A percentile compares a stretch with the other conserved stretches of the same genome.
Evolutionary conservation across 2,888 invertebrate species (phyloP).

Genomic region (Diarsia dahlii): DNA sequence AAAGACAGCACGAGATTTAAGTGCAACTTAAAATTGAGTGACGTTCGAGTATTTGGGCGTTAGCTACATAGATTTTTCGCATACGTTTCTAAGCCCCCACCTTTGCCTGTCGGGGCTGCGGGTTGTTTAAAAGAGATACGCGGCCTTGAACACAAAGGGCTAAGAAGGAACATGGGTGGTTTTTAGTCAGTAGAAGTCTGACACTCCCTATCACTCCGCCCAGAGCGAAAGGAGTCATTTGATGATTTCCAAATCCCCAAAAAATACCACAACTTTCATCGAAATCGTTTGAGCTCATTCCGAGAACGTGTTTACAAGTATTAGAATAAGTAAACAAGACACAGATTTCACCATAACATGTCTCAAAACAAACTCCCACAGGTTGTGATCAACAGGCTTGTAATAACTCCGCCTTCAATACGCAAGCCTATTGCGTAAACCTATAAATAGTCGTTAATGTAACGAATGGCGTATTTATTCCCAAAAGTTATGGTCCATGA

Average conservation of each 20-base stretch:
- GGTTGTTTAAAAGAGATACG: no score
- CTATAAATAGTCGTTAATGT: constrained; percentile 78
- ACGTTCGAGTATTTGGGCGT: no score
- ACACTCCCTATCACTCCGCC: no score
- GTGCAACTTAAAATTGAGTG: no score
- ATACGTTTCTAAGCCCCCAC: neutral
- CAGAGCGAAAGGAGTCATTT: no score
- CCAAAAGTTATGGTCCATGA: constrained; percentile 82
- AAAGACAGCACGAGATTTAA: no score
- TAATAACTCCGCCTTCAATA: constrained; percentile 40
- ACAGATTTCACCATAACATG: neutral
- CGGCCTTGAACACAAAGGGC: no score
- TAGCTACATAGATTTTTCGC: neutral
- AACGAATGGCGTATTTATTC: constrained; percentile 82
- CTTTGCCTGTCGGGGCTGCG: neutral
- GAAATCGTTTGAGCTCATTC: neutral
- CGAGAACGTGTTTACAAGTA: neutral
- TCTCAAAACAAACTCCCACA: constrained; percentile 32
- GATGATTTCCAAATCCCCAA: no score
- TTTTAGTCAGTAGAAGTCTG: no score
- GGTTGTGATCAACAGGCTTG: constrained; percentile 43
- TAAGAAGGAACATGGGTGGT: no score
- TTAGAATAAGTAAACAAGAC: neutral
- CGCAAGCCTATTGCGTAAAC: constrained; percentile 55
- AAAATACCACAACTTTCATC: neutral